Conservation (phyloP, 2,113 vertebrate species). For the Calyptommatus sinebrachiatus region DNA sequence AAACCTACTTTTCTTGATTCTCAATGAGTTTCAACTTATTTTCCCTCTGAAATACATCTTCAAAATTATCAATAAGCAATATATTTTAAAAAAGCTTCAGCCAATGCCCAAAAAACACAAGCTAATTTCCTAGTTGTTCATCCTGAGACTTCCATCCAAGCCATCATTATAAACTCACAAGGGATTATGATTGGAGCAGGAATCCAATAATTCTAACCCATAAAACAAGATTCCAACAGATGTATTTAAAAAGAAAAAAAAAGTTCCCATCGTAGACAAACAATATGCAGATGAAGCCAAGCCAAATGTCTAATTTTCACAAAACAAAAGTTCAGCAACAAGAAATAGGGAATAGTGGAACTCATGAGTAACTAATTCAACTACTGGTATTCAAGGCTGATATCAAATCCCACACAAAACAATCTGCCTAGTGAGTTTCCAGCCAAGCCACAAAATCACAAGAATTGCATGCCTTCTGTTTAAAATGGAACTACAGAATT, state of each 20-base stretch:
- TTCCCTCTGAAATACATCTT: no score
- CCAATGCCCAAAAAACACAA: no score
- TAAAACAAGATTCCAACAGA: background rate
- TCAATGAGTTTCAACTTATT: no score
- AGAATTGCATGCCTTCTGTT: background rate
- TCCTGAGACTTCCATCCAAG: background rate
- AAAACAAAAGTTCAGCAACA: background rate
- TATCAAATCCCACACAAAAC: conserved; percentile 1
- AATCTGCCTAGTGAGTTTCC: background rate
- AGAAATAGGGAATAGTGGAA: background rate
- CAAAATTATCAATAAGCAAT: no score
- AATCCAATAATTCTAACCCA: background rate
- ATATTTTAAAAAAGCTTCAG: no score
- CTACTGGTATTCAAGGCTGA: conserved; percentile 4
- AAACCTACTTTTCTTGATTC: no score
- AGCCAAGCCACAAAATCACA: background rate
- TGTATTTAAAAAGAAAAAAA: background rate
- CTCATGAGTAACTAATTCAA: background rate
- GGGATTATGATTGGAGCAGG: background rate
- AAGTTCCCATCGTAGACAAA: background rate
- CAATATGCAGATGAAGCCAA: background rate
- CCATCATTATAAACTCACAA: background rate
- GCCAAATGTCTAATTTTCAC: background rate
- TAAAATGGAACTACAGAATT: background rate
- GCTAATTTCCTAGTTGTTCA: background rate